Percentiles rank a stretch among this genome's conserved stretches.
Conservation (phyloP, 2,888 invertebrate genomes). For the Ochropleura plecta region DNA sequence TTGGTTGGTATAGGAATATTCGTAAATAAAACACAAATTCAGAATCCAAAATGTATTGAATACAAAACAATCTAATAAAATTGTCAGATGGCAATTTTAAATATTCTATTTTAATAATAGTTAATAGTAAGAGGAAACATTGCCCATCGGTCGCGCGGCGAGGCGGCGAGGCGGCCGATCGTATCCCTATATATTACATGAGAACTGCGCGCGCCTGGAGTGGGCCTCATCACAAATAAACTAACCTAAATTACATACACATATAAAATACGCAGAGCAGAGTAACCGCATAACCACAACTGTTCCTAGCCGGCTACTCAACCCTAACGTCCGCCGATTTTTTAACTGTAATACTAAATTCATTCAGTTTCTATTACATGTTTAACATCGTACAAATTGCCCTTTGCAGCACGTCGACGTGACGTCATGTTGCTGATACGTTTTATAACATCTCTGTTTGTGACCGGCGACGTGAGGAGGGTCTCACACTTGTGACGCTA, state of each 20-base stretch:
- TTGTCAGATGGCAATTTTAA: slow-evolving; percentile 88
- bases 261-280: slow-evolving; percentile 64
- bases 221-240: slow-evolving; percentile 71
- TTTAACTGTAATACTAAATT: slow-evolving; percentile 72
- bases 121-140: slow-evolving; percentile 76
- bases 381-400: slow-evolving; percentile 64
- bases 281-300: slow-evolving; percentile 39
- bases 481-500: slow-evolving; percentile 16
- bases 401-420: slow-evolving; percentile 50
- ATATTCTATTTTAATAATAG: slow-evolving; percentile 86
- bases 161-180: slow-evolving; percentile 56
- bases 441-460: slow-evolving; percentile 53
- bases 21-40: slow-evolving; percentile 71
- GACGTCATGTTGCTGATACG: slow-evolving; percentile 35
- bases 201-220: slow-evolving; percentile 65
- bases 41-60: slow-evolving; percentile 90
- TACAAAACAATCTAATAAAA: slow-evolving; percentile 90
- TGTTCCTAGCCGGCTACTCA: slow-evolving; percentile 37
- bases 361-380: slow-evolving; percentile 58
- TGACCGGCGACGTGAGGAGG: slow-evolving; percentile 58
- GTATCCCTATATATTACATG: slow-evolving; percentile 70
- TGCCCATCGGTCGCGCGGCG: slow-evolving; percentile 60
- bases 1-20: neutral
- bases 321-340: slow-evolving; percentile 63
- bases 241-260: slow-evolving; percentile 79